Base-by-base conservation (phyloP, 2,113 vertebrate genomes). In the Hippoglossus stenolepis region DNA sequence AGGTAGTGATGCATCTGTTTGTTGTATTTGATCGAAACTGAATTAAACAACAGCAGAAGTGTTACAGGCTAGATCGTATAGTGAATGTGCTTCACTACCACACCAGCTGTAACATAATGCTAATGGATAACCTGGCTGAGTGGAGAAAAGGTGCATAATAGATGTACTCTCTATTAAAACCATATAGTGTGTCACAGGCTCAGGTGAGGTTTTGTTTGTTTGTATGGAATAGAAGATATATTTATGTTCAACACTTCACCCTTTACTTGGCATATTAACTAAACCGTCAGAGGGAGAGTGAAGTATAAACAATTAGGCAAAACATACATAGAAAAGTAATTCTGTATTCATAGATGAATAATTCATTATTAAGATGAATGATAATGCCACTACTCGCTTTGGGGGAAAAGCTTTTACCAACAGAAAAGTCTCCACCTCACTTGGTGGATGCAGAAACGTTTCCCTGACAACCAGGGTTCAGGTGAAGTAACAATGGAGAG, bases 301-400 rank as follows among this genome's bases (percentile, higher is more conserved):
- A 56, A 68, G 40, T 20, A 15, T 61, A 57, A 66, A 65, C 53
- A 56, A 56, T 38, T 65, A 65, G 9, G 28, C 3, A 28, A 18
- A 28, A 20, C 14, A 35, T 4, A 10, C 9, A 18, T 9, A 59
- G 74, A 14, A 23, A 18, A 9, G 8, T 24, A 38, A 40, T 43
- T 43, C 3, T 43, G 40, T 11, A 12, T 43, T 43, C 3, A 4
- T 43, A 13, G 12, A 43, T 43, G 11, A 43, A 43, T 43, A 12
- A 43, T 43, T 43, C 40, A 43, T 12, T 13, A 43, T 43, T 12
- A 43, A 43, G 10, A 51, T 17, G 7, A 51, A 51, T 51, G 18
- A 20, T 51, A 2, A 20, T 20, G 15, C 47, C 14, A 51, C 14
- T 6, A 7, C 47, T 17, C 1, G 47, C 47, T n/a, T 31, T 54